Evolutionary conservation across 2,113 vertebrate species (phyloP).

Genomic region (Phaethon lepturus): DNA sequence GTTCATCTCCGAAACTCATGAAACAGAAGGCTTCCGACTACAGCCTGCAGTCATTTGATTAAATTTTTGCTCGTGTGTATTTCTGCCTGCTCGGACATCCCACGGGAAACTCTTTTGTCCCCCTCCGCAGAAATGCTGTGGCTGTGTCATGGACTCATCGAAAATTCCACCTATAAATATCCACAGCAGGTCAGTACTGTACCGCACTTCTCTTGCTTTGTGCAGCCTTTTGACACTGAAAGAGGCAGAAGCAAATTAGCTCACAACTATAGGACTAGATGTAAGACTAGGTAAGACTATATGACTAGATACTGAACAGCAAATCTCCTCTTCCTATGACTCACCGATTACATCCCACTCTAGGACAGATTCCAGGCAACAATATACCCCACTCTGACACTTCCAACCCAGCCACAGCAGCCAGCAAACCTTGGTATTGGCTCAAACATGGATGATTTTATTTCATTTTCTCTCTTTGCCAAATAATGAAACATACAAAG

Average conservation of each 20-base stretch:
- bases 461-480: neutral
- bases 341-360: neutral
- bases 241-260: neutral
- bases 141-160: neutral
- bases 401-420: conserved; percentile 20
- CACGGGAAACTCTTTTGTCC: neutral
- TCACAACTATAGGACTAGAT: neutral
- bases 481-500: neutral
- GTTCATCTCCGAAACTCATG: neutral
- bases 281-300: neutral
- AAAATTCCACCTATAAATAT: neutral
- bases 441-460: neutral
- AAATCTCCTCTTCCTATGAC: neutral
- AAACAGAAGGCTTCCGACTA: neutral
- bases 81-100: neutral
- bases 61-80: neutral
- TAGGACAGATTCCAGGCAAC: neutral
- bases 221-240: neutral
- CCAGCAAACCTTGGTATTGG: neutral
- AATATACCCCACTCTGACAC: neutral
- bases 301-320: neutral
- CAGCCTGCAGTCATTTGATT: neutral
- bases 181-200: neutral
- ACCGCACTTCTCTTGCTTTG: neutral
- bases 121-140: neutral